Base-by-base conservation (phyloP, 2,797 vertebrate genomes). In the Molossus alvarezi region DNA sequence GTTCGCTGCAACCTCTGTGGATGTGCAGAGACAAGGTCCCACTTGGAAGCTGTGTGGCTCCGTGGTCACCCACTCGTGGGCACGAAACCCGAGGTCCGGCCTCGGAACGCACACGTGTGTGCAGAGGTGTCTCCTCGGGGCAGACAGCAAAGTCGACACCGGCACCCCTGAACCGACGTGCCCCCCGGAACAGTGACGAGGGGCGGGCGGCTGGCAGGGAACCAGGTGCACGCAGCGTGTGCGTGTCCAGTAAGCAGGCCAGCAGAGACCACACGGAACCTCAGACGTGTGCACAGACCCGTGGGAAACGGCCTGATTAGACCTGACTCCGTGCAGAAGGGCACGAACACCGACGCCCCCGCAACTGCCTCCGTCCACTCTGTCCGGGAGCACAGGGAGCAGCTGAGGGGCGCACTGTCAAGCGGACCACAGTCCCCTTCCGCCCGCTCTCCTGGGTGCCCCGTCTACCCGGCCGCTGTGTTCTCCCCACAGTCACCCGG, bases 231-330 rank as follows among this genome's bases (percentile, higher is more conserved):
- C 3, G 33, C 53, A 2, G 37, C 3, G 4, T 75, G 27, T 10
- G 0, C 4, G 2, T 1, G 5, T 4, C 17, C 10, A 15, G 18
- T 25, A 25, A 53, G 12, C 9, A 55, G 45, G 7, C 23, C 9
- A 9, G 37, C 51, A 18, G 27, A 27, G 20, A 69, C 23, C 25
- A 51, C 29, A 21, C 17, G 0, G 29, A 21, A 15, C 51, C 25
- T 85, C 9, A 9, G 4, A 12, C 62, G 90, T 77, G 25, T 62
- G 37, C 67, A 67, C 25, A 41, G n/a, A 64, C 60, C 18, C 33
- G 37, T n/a, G 62, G 37, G 60, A 77, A 91, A 41, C 0, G 1
- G 51, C 88, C 84, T 96, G 92, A 90, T 90, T 92, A 95, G 95
- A 45, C 41, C 6, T 45, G 6, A 45, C 41, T 45, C 41, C 4